A percentile compares a stretch with the other conserved stretches of the same genome.
Conservation (phyloP, 2,888 invertebrate species). For the Pecten maximus region DNA sequence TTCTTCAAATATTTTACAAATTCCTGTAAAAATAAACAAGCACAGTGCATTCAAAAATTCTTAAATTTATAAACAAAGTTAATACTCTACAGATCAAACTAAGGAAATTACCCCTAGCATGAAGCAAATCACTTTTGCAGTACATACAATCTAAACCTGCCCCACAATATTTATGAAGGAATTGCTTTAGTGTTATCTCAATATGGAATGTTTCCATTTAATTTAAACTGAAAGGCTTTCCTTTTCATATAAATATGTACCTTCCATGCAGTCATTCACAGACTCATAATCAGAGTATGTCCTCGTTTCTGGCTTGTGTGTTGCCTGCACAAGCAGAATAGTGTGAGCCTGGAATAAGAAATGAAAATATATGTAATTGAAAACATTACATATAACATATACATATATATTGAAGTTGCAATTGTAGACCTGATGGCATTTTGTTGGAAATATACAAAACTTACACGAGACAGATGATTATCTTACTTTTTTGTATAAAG, state of each 20-base stretch:
- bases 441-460: too few relatives aligned
- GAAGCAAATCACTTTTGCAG: too few relatives aligned
- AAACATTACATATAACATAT: background rate
- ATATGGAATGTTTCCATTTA: too few relatives aligned
- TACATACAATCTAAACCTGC: too few relatives aligned
- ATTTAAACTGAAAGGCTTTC: too few relatives aligned
- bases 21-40: constrained; percentile 84
- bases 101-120: too few relatives aligned
- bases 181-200: too few relatives aligned
- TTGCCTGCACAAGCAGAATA: constrained; percentile 98
- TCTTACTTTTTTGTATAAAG: too few relatives aligned
- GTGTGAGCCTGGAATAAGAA: constrained; percentile 85
- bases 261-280: constrained; percentile 98
- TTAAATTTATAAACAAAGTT: too few relatives aligned
- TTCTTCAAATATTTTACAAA: constrained; percentile 99
- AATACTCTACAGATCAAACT: too few relatives aligned
- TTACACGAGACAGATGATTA: too few relatives aligned
- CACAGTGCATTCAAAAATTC: background rate
- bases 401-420: background rate
- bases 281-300: constrained; percentile 99
- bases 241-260: constrained; percentile 83
- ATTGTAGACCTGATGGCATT: background rate
- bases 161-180: too few relatives aligned
- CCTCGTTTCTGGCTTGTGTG: constrained; percentile 94
- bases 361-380: constrained; percentile 2